Evolutionary conservation across 2,797 vertebrate genomes (phyloP), one percentile per base, ranked within the genome.

Genomic region (Pteronotus mesoamericanus): DNA sequence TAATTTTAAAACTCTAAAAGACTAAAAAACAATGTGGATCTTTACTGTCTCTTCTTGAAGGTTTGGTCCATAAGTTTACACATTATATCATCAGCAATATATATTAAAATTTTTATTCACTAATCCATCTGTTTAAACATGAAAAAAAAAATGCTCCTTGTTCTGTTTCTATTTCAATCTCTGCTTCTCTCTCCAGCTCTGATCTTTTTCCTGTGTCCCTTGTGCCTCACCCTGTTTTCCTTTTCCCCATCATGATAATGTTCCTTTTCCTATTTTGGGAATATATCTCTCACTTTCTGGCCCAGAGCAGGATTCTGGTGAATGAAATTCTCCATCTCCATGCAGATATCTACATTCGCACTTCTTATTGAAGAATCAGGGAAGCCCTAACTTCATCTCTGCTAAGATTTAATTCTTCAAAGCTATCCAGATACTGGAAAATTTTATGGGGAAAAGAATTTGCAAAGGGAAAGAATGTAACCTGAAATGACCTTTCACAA

Each of bases 381-480:
- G 48, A 79, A 53, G 42, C 42, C 61, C 44, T 91, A 64, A 37
- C 22, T 88, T 91, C 34, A 87, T 64, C 32, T 88, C 72, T 93
- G 90, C 55, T 75, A 85, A 84, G 80, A n/a, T 83, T 24, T 61
- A 68, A 44, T 92, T 95, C 75, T 86, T 94, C 44, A 59, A 93
- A 75, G 19, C 22, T 79, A 77, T 77, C 77, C 42, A 84, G 51
- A 61, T 18, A 66, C 22, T 94, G 39, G 37, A 68, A n/a, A 34
- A 64, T 85, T 92, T 85, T 95, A 59, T 59, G 34, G 34, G 10
- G 32, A 84, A 86, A 83, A 84, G 32, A 69, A 53, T 86, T 90
- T 86, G 59, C 55, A 64, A 74, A 89, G n/a, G 29, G 71, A 93
- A 83, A 34, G 9, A 44, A 29, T 79, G 16, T 77, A 92, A 72